Percentiles rank a stretch among this genome's conserved stretches.
These are phyloP conservation scores for Thymelicus sylvestris DNA, from an alignment of 2,888 invertebrate species.

Conservation along the genomic window DNA sequence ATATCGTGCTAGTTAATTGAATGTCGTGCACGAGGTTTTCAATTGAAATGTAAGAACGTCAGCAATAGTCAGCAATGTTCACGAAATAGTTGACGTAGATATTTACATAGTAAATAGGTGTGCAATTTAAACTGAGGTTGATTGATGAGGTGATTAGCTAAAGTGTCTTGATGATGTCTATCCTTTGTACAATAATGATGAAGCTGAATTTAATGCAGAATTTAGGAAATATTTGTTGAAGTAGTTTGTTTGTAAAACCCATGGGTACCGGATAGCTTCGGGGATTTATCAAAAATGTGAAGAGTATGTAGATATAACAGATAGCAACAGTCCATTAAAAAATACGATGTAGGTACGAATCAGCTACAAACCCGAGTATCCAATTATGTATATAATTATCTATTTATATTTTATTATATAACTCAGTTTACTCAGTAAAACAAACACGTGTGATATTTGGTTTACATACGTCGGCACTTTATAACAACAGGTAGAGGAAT, in stretches of 20 bases:
- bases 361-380: neutral
- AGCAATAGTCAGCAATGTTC: neutral
- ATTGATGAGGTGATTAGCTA: too few species aligned
- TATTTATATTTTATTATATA: neutral
- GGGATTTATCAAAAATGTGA: too few species aligned
- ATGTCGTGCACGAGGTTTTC: neutral
- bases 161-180: too few species aligned
- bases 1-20: conserved; percentile 4
- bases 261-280: too few species aligned
- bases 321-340: too few species aligned
- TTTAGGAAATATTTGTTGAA: too few species aligned
- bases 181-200: too few species aligned
- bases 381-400: neutral
- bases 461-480: neutral
- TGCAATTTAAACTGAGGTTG: too few species aligned
- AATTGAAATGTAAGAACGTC: neutral
- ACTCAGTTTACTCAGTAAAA: neutral
- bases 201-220: too few species aligned
- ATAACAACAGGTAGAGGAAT: neutral
- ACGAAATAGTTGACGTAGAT: neutral
- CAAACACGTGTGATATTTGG: neutral
- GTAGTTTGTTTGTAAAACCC: too few species aligned
- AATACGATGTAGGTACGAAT: too few species aligned
- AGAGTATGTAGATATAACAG: too few species aligned
- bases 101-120: neutral